Evolutionary conservation across 2,797 vertebrate genomes (phyloP), one percentile per base, ranked within the genome.

Genomic region (Danio aesculapii): DNA sequence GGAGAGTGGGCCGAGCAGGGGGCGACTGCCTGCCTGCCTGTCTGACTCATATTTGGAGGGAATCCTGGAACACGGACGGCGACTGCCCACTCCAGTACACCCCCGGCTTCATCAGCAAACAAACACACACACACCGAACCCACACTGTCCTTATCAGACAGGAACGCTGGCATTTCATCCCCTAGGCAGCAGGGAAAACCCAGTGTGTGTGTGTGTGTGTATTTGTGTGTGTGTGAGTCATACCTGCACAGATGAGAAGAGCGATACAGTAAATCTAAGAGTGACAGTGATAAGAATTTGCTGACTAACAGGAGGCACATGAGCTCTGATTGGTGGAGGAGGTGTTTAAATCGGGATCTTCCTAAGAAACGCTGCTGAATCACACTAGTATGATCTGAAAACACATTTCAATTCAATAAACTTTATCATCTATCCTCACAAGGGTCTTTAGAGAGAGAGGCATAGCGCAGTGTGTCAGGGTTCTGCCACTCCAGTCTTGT

Each of bases 31-130:
- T 84, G 81, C 77, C 79, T 91, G 92, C 89, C 92, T 91, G 92
- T 88, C 92, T 95, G 94, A 95, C 92, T 95, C 94, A 30, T 30
- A 94, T 93, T 94, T 92, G 90, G 92, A 95, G 94, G 94, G 93
- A 95, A 95, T 95, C 94, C 94, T 95, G 92, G 93, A 94, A 92
- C 91, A 30, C 30, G 30, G 30, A 91, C 89, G 90, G 92, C 88
- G 87, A 90, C 93, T 92, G 92, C 94, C 94, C 94, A 94, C 94
- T 94, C 92, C 88, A 91, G 89, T 89, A 83, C 92, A 93, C 93
- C 93, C 91, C 91, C 91, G 90, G 91, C 88, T 92, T 91, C 88
- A 94, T 91, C 92, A 91, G 91, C 91, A 93, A 93, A 92, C 91
- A 92, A 91, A 83, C 77, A 84, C 77, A 69, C 75, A 57, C 75